A percentile compares a stretch with the other conserved stretches of the same genome.
Conservation (phyloP, 2,113 vertebrate genomes). For the Azemiops feae region DNA sequence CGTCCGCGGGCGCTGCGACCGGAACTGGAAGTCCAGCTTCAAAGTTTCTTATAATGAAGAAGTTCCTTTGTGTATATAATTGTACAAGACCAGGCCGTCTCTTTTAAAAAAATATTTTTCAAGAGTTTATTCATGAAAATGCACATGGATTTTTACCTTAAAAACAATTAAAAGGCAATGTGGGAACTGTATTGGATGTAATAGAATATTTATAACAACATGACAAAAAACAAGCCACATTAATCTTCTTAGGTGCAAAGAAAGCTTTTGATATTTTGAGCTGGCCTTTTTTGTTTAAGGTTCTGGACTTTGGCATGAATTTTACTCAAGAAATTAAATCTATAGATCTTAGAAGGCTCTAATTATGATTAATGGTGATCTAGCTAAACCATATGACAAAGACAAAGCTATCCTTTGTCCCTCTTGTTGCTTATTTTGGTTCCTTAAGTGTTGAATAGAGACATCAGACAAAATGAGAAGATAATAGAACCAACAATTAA, state of each 20-base stretch:
- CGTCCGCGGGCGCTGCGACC: no score
- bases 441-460: not conserved
- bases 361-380: no score
- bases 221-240: not conserved
- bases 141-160: not conserved
- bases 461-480: not conserved
- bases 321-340: no score
- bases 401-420: not conserved
- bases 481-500: not conserved
- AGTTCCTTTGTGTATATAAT: not conserved
- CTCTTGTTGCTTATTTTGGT: not conserved
- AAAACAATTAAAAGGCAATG: not conserved
- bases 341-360: no score
- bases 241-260: not conserved
- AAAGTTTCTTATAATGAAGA: not conserved
- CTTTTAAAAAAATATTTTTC: not conserved
- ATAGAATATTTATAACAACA: not conserved
- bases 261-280: not conserved
- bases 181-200: not conserved
- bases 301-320: not conserved
- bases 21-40: no score
- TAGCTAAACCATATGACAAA: no score
- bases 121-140: not conserved
- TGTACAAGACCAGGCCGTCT: not conserved
- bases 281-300: not conserved